A percentile compares a stretch with the other conserved stretches of the same genome.
These are phyloP conservation scores for Cinclus mexicanus DNA, from an alignment of 2,113 vertebrate genomes.

Conservation along the genomic window DNA sequence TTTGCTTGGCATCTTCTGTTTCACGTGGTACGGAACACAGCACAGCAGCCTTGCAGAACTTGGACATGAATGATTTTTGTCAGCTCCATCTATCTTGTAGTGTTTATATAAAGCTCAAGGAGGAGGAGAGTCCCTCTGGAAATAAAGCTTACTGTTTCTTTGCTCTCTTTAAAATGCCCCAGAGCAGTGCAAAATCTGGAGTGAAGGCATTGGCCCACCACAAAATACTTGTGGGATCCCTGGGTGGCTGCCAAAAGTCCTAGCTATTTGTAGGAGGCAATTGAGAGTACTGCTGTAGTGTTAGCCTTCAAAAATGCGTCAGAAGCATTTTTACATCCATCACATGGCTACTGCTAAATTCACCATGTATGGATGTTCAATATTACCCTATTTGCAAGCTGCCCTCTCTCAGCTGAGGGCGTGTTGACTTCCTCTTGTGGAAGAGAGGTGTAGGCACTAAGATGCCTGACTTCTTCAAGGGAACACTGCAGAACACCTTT, in stretches of 20 bases:
- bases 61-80: neutral
- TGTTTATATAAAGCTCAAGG: constrained; percentile 5
- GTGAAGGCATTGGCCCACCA: neutral
- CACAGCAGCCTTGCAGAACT: neutral
- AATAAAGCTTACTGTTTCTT: neutral
- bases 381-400: neutral
- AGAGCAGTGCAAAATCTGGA: neutral
- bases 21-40: rapidly evolving
- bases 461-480: neutral
- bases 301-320: constrained; percentile 38
- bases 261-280: constrained; percentile 1
- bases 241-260: neutral
- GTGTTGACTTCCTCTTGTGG: neutral
- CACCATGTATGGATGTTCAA: neutral
- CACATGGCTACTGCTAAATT: neutral
- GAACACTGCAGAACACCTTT: neutral
- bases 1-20: neutral
- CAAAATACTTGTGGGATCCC: constrained; percentile 42
- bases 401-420: neutral
- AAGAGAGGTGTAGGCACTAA: neutral
- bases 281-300: neutral
- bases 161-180: neutral
- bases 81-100: neutral
- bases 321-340: constrained; percentile 9
- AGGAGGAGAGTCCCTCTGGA: neutral